phyloP scores from a whole-genome alignment of 2,888 invertebrate species.

The Scrobipalpa atriplicella region DNA sequence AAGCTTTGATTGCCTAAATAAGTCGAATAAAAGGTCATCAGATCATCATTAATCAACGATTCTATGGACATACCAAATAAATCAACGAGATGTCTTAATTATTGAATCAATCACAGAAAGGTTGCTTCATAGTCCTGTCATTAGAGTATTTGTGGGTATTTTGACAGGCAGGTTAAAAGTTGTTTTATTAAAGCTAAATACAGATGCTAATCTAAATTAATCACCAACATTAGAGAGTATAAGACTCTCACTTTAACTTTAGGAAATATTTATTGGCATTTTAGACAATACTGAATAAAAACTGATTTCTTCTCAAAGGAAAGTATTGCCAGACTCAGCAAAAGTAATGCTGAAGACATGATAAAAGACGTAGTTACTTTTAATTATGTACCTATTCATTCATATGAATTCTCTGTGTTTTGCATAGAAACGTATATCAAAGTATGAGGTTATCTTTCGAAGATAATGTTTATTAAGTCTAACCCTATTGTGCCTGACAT shows the following conservation, averaged over 20 bases:
- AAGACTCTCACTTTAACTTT: no score
- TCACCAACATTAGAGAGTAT: no score
- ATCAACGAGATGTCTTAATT: slow-evolving; percentile 23
- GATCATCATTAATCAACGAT: slow-evolving; percentile 21
- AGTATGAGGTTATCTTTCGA: slow-evolving; percentile 16
- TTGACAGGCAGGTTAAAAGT: slow-evolving; percentile 16
- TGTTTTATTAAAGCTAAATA: slow-evolving; percentile 3
- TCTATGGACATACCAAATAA: slow-evolving; percentile 17
- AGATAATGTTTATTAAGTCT: slow-evolving; percentile 15
- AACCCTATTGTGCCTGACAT: slow-evolving; percentile 18
- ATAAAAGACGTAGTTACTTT: no score
- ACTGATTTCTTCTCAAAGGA: no score
- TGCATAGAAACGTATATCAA: slow-evolving; percentile 24
- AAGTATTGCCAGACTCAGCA: no score
- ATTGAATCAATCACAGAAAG: slow-evolving; percentile 27
- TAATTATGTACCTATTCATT: neutral
- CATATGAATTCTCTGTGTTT: neutral
- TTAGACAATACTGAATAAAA: no score
- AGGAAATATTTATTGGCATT: no score
- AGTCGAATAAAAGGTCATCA: slow-evolving; percentile 25
- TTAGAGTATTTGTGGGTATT: slow-evolving; percentile 14
- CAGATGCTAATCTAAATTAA: neutral
- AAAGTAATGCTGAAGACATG: no score
- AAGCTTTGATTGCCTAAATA: slow-evolving; percentile 19
- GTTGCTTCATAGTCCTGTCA: slow-evolving; percentile 16